A percentile compares a stretch with the other conserved stretches of the same genome.
Evolutionary conservation across 2,797 vertebrate species (phyloP).

Genomic region (Sitta carolinensis): DNA sequence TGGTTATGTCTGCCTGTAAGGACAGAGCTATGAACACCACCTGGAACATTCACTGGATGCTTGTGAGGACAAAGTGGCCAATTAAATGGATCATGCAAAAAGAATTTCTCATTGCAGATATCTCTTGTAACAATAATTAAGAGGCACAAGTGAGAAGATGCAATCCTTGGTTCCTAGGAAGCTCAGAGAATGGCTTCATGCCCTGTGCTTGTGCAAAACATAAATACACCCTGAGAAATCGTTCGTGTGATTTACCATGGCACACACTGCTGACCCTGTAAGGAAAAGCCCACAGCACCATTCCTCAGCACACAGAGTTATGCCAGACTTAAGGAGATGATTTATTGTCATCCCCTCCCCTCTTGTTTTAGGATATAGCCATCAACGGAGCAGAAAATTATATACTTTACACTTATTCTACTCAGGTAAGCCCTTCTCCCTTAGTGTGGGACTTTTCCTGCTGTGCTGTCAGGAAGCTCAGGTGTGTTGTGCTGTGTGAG

Average conservation of each 20-base stretch:
- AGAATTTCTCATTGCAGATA: rapidly evolving
- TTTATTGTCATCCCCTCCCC: neutral
- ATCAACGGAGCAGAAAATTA: neutral
- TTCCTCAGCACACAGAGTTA: neutral
- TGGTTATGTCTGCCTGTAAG: neutral
- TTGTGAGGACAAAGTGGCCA: neutral
- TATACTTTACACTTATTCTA: neutral
- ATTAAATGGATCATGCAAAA: neutral
- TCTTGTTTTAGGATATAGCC: neutral
- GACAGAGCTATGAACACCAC: neutral
- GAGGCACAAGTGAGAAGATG: neutral
- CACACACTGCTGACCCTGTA: neutral
- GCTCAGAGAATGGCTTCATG: neutral
- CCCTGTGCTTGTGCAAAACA: neutral
- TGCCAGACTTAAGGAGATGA: neutral
- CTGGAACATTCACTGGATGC: neutral
- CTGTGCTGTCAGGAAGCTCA: neutral
- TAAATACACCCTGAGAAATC: neutral
- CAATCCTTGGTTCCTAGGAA: neutral
- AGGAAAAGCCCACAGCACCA: neutral
- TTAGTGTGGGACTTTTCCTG: neutral
- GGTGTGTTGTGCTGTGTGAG: neutral
- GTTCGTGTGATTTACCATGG: rapidly evolving
- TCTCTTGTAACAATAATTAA: neutral
- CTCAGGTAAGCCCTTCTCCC: neutral